A percentile compares a stretch with the other conserved stretches of the same genome.
phyloP scores from a whole-genome alignment of 35 echinoderm and acorn worm species.

The Apostichopus parvimensis region DNA sequence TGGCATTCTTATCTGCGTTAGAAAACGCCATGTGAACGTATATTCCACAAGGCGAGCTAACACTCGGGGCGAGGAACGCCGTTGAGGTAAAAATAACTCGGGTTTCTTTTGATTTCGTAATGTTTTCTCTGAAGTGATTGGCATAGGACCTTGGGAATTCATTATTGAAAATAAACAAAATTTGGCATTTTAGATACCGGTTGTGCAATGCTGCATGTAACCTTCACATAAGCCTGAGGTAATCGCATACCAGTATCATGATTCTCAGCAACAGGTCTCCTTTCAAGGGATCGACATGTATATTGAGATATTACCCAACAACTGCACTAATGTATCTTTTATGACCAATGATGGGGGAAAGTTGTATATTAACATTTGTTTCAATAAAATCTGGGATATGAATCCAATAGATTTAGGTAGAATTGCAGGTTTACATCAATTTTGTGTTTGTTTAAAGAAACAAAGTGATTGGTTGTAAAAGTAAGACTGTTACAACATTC shows the following conservation, averaged over 20 bases:
- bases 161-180: slow-evolving; percentile 24
- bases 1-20: neutral
- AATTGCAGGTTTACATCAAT: too few relatives aligned
- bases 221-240: slow-evolving; percentile 6
- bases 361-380: too few relatives aligned
- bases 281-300: too few relatives aligned
- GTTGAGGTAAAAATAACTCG: slow-evolving; percentile 3
- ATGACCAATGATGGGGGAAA: too few relatives aligned
- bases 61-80: slow-evolving; percentile 13
- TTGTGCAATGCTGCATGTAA: neutral
- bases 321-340: too few relatives aligned
- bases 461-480: too few relatives aligned
- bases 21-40: neutral
- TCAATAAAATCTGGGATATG: too few relatives aligned
- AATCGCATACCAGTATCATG: neutral
- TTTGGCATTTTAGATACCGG: neutral
- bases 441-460: too few relatives aligned
- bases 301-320: too few relatives aligned
- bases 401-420: too few relatives aligned
- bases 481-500: too few relatives aligned
- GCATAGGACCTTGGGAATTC: neutral
- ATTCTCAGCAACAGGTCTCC: neutral
- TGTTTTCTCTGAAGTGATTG: neutral
- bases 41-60: neutral
- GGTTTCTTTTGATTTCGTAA: neutral